A percentile compares a stretch with the other conserved stretches of the same genome.
phyloP scores from a whole-genome alignment of 1,140 invertebrate species.

The Zaprionus gabonicus region DNA sequence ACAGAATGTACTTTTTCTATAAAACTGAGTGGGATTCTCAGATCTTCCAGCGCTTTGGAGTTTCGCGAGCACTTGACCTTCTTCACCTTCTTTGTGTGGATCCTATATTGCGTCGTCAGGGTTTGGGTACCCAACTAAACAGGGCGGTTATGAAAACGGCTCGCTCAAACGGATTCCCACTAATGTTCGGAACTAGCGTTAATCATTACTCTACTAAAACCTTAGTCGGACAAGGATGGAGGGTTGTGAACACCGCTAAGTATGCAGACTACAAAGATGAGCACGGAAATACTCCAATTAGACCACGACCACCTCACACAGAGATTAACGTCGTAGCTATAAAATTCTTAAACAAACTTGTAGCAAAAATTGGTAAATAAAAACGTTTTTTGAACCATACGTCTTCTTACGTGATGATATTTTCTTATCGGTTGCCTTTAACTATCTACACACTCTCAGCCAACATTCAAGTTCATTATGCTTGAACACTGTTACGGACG shows the following conservation, averaged over 20 bases:
- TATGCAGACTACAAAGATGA: constrained; percentile 64
- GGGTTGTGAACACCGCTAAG: constrained; percentile 30
- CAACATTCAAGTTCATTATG: no score
- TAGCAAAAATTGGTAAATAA: neutral
- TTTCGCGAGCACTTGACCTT: constrained; percentile 46
- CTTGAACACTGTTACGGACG: no score
- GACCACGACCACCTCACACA: constrained; percentile 51
- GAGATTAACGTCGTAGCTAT: constrained; percentile 52
- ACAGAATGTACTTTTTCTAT: no score
- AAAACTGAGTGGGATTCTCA: no score
- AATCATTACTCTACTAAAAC: constrained; percentile 42
- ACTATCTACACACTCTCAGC: no score
- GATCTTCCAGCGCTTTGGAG: no score
- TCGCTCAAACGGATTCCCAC: constrained; percentile 36
- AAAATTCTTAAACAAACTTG: constrained; percentile 59
- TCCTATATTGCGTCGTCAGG: constrained; percentile 38
- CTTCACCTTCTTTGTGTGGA: constrained; percentile 52
- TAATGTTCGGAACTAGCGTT: constrained; percentile 56
- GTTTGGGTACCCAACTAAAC: constrained; percentile 49
- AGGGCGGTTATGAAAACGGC: constrained; percentile 36
- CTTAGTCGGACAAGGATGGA: constrained; percentile 42
- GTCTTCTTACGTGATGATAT: no score
- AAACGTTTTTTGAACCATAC: no score
- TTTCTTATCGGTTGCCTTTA: no score
- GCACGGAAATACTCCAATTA: constrained; percentile 43